Evolutionary conservation across 2,113 vertebrate genomes (phyloP), one percentile per base, ranked within the genome.

Genomic region (Todiramphus chloris): DNA sequence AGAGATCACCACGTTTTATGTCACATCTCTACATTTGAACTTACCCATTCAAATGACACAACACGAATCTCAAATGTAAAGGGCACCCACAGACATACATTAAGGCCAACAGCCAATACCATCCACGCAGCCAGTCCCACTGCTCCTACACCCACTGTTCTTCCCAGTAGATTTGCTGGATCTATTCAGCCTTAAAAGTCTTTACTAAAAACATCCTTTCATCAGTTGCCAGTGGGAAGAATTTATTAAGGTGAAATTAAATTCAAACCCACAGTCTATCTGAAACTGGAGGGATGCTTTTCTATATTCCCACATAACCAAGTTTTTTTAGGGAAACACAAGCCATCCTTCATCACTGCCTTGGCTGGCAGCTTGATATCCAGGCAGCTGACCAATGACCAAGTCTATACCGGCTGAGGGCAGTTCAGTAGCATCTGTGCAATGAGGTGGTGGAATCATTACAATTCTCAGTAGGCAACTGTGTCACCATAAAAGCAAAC

Each of bases 311-410:
- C 85, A 62, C 27, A 63, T n/a, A 20, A 88, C 41, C 19, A 70
- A 8, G 13, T 14, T n/a, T 73, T 80, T 80, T 83, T 23, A 46
- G 46, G 58, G 77, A 58, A 83, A 78, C 2, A 67, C 21, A 44
- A 41, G 37, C 73, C 30, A 82, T 51, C 19, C 9, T 78, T 35
- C 81, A 81, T 30, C 62, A 58, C 50, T 46, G 5, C 51, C 43
- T 48, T 80, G 23, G 39, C 50, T 68, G 41, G 31, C 27, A 69
- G 33, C 58, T 67, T 83, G 68, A 25, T 55, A 78, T 30, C 46
- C 16, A 83, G 83, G 85, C 88, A 95, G 59, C 63, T 90, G 90
- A 87, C 67, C 82, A 76, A 55, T 82, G 84, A 90, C 67, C 82
- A 73, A 59, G 60, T 9, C 64, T 68, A n/a, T 37, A 50, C 5